These are phyloP conservation scores for Bothrops jararaca DNA, from an alignment of 2,113 vertebrate species.

Conservation along the genomic window DNA sequence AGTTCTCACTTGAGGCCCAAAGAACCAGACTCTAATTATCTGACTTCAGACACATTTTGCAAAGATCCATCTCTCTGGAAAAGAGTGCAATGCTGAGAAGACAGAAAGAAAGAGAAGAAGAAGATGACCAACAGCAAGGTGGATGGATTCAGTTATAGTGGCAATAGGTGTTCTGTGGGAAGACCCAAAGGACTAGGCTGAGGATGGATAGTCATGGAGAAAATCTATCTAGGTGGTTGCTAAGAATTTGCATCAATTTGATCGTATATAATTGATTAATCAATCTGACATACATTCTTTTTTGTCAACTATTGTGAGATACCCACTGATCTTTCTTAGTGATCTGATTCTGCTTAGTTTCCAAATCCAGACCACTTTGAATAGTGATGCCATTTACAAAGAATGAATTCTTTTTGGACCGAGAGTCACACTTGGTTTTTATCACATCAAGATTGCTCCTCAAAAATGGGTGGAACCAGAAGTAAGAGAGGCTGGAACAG, in stretches of 20 bases:
- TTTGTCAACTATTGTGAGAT: neutral
- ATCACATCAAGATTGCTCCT: no score
- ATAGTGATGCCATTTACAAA: neutral
- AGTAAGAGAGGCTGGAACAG: no score
- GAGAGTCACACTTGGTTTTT: neutral
- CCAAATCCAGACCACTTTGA: neutral
- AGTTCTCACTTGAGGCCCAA: neutral
- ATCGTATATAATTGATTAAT: neutral
- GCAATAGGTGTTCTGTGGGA: neutral
- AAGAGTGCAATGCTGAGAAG: neutral
- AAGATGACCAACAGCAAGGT: neutral
- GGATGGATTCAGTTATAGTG: neutral
- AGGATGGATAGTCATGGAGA: neutral
- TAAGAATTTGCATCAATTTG: neutral
- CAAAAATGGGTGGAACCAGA: neutral
- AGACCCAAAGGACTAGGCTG: neutral
- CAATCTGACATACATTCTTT: neutral
- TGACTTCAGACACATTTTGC: neutral
- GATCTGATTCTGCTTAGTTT: neutral
- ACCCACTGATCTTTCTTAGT: neutral
- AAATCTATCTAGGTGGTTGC: neutral
- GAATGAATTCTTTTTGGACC: neutral
- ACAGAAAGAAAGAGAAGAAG: neutral
- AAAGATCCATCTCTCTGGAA: neutral
- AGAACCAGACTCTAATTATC: neutral